Conservation (phyloP, 1,140 invertebrate species). For the Scaptomyza montana region DNA sequence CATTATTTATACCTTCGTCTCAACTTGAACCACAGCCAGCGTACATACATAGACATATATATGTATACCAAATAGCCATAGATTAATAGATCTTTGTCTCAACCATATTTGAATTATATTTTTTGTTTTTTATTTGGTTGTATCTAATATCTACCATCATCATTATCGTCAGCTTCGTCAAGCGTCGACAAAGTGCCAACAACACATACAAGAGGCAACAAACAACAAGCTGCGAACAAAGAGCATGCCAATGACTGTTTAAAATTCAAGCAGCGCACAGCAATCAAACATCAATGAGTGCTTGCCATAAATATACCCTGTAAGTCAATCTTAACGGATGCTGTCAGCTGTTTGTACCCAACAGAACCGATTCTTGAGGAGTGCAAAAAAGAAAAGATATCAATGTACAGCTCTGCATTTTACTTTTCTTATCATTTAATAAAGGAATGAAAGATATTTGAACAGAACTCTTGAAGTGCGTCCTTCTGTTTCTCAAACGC, state of each 20-base stretch:
- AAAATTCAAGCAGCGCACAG: constrained; percentile 62
- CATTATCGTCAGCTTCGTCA: constrained; percentile 54
- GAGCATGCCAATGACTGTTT: constrained; percentile 75
- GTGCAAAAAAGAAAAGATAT: too few species aligned
- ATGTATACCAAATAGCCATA: constrained; percentile 12
- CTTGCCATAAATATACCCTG: constrained; percentile 8
- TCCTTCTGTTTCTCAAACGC: too few species aligned
- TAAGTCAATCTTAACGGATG: not conserved
- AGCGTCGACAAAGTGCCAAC: constrained; percentile 67
- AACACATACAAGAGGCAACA: constrained; percentile 52
- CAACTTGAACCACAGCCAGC: not conserved
- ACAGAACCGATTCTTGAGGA: too few species aligned
- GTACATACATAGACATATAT: not conserved
- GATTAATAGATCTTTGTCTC: constrained; percentile 68
- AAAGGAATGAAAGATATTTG: not conserved
- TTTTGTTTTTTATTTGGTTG: not conserved
- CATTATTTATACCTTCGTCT: constrained; percentile 68
- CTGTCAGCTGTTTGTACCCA: too few species aligned
- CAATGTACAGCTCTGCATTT: too few species aligned
- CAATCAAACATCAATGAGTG: not conserved
- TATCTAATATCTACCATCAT: constrained; percentile 49
- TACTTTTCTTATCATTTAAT: not conserved
- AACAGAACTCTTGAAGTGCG: too few species aligned
- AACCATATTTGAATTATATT: not conserved
- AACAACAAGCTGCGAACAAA: constrained; percentile 52